Conservation (phyloP, 2,888 invertebrate genomes). For the Rhabditoides inermis region DNA sequence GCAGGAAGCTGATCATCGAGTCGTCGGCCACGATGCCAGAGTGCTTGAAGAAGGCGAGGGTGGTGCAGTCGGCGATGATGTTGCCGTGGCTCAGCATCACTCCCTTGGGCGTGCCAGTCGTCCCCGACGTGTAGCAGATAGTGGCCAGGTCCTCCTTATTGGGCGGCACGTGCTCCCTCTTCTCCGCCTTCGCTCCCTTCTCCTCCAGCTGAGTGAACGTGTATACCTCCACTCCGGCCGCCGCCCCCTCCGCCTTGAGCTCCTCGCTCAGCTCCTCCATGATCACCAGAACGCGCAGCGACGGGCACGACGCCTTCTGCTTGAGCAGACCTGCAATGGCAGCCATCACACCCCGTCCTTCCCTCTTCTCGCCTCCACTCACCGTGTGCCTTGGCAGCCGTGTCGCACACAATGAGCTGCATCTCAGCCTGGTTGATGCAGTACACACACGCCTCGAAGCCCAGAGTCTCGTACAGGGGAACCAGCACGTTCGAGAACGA, state of each 20-base stretch:
- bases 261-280: constrained; percentile 35
- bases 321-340: constrained; percentile 47
- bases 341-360: too few species aligned
- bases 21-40: constrained; percentile 24
- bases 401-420: constrained; percentile 43
- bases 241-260: constrained; percentile 28
- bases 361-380: too few species aligned
- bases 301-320: constrained; percentile 31
- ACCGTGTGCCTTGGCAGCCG: constrained; percentile 36
- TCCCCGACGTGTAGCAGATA: constrained; percentile 89
- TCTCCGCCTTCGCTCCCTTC: constrained; percentile 17
- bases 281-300: constrained; percentile 36
- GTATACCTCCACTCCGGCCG: constrained; percentile 27
- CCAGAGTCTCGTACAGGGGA: constrained; percentile 89
- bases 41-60: constrained; percentile 45
- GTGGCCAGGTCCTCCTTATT: constrained; percentile 74
- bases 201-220: constrained; percentile 39
- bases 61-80: constrained; percentile 47
- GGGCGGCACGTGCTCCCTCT: constrained; percentile 17
- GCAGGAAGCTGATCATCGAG: constrained; percentile 74
- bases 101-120: constrained; percentile 60
- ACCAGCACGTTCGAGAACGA: constrained; percentile 88
- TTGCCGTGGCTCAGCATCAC: constrained; percentile 93
- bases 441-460: constrained; percentile 83
- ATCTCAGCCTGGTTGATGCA: constrained; percentile 54